These are phyloP conservation scores for Psittacula derbiana DNA, from an alignment of 2,797 vertebrate genomes.

Conservation along the genomic window DNA sequence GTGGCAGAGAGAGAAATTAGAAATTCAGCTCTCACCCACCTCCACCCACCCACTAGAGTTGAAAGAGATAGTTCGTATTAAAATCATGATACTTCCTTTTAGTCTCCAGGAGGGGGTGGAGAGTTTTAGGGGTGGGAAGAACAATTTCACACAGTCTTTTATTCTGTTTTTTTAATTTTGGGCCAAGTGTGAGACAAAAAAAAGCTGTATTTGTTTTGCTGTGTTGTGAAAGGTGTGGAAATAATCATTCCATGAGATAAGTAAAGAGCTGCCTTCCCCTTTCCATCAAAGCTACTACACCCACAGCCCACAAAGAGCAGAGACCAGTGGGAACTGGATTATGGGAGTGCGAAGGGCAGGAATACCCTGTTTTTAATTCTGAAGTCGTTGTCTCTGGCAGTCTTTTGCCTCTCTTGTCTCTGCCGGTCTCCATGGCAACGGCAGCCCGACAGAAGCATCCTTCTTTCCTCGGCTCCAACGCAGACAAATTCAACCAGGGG, in stretches of 20 bases:
- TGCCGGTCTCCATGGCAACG: conserved; percentile 78
- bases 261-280: neutral
- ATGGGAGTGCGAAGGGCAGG: neutral
- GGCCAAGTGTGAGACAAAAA: conserved; percentile 24
- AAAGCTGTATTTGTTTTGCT: conserved; percentile 3
- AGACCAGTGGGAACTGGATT: neutral
- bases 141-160: neutral
- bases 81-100: conserved; percentile 29
- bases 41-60: conserved; percentile 1
- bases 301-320: neutral
- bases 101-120: neutral
- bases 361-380: conserved; percentile 64
- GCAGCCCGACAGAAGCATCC: conserved; percentile 48
- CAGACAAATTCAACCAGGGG: conserved; percentile 50
- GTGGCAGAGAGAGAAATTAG: conserved; percentile 22
- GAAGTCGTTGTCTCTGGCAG: conserved; percentile 54
- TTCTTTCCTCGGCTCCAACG: neutral
- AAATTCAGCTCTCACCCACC: conserved; percentile 39
- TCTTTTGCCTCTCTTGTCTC: conserved; percentile 74
- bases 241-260: neutral
- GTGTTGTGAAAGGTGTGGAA: neutral
- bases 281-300: neutral
- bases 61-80: conserved; percentile 49
- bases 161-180: neutral
- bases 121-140: neutral